These are phyloP conservation scores for Chalcosyrphus nemorum DNA, from an alignment of 2,888 invertebrate species.

Conservation along the genomic window DNA sequence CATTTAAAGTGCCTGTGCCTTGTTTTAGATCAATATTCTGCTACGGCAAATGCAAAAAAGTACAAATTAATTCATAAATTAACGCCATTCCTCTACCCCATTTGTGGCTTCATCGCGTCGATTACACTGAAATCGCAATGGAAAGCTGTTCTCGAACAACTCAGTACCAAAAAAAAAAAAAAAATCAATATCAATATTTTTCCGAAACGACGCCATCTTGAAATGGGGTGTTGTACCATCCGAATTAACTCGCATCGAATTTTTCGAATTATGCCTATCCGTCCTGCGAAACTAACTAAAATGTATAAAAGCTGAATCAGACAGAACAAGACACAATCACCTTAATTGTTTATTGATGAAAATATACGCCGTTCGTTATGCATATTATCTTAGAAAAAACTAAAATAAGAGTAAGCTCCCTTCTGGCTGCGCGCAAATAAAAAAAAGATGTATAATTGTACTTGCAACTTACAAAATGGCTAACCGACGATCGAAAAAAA, in stretches of 20 bases:
- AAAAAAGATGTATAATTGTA: constrained; percentile 17
- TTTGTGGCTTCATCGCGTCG: constrained; percentile 72
- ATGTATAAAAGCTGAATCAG: constrained; percentile 68
- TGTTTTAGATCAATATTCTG: constrained; percentile 70
- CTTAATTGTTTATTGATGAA: constrained; percentile 65
- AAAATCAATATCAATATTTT: constrained; percentile 12
- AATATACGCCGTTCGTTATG: constrained; percentile 56
- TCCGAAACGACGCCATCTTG: constrained; percentile 71
- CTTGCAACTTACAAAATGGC: constrained; percentile 46
- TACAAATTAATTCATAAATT: constrained; percentile 41
- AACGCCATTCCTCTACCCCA: constrained; percentile 39
- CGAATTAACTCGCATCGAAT: constrained; percentile 52
- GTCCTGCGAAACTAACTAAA: constrained; percentile 62
- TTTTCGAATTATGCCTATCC: constrained; percentile 30
- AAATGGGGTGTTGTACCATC: constrained; percentile 68
- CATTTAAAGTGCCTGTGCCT: constrained; percentile 73
- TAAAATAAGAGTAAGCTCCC: constrained; percentile 27
- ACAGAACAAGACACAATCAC: constrained; percentile 73
- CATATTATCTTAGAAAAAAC: constrained; percentile 37
- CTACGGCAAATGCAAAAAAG: constrained; percentile 47
- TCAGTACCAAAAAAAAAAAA: constrained; percentile 7
- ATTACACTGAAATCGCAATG: constrained; percentile 73
- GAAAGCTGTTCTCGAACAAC: constrained; percentile 65
- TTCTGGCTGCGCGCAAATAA: constrained; percentile 59
- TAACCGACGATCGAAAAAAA: constrained; percentile 27